Conservation (phyloP, 2,888 invertebrate genomes). For the Caenorhabditis imperialis region DNA sequence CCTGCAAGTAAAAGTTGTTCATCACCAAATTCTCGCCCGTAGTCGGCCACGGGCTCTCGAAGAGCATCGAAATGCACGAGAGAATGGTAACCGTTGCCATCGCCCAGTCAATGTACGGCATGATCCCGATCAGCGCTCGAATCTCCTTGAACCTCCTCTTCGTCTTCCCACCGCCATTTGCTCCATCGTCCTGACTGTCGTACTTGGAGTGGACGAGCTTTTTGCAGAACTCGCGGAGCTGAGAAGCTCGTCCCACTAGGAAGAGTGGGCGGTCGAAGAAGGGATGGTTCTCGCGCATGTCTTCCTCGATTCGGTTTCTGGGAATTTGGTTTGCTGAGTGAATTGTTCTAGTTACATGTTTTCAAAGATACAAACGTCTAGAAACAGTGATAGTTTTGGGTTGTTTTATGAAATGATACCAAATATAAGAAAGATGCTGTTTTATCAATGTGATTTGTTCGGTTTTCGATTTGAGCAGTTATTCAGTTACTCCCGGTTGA, state of each 20-base stretch:
- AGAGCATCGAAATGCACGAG: constrained; percentile 98
- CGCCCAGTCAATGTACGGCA: constrained; percentile 98
- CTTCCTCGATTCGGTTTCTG: constrained; percentile 84
- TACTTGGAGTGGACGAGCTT: constrained; percentile 92
- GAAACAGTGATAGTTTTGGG: no score
- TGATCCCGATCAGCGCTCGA: constrained; percentile 95
- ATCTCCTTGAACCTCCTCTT: constrained; percentile 71
- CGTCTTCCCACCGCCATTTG: constrained; percentile 63
- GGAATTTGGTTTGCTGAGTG: constrained; percentile 81
- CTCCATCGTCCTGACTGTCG: constrained; percentile 84
- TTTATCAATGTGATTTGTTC: no score
- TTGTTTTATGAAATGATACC: no score
- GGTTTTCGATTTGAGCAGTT: no score
- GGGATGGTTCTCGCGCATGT: constrained; percentile 97
- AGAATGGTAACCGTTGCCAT: constrained; percentile 98
- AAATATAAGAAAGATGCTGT: no score
- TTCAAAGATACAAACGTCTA: no score
- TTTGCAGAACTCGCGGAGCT: constrained; percentile 92
- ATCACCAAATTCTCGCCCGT: constrained; percentile 84
- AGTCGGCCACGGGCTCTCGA: constrained; percentile 88
- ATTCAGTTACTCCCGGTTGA: no score
- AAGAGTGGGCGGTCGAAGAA: constrained; percentile 98
- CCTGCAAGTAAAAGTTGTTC: constrained; percentile 92
- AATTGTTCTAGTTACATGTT: no score
- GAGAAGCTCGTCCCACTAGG: constrained; percentile 87